These are phyloP conservation scores for Perdita meconis DNA, from an alignment of 2,888 invertebrate species.

Conservation along the genomic window DNA sequence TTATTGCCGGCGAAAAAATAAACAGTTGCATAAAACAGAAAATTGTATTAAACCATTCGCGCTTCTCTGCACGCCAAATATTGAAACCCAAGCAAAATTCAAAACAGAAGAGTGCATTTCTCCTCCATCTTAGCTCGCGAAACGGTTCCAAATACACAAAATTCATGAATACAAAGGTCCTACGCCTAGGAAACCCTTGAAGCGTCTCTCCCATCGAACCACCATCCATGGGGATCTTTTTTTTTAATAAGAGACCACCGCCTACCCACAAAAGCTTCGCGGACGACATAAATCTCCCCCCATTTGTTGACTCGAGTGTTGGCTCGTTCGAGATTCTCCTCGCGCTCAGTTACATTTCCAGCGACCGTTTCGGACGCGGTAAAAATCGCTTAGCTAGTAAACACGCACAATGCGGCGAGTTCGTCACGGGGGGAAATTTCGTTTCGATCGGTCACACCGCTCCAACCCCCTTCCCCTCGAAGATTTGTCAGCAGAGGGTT, in stretches of 20 bases:
- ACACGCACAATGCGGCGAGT: slow-evolving; percentile 38
- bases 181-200: background rate
- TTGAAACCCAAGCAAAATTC: too few species aligned
- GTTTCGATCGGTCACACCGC: slow-evolving; percentile 51
- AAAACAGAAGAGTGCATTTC: too few species aligned
- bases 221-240: background rate
- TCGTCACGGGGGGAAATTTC: slow-evolving; percentile 58
- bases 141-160: too few species aligned
- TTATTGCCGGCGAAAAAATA: too few species aligned
- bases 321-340: slow-evolving; percentile 9
- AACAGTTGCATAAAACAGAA: too few species aligned
- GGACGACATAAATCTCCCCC: slow-evolving; percentile 30
- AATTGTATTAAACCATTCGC: too few species aligned
- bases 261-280: background rate
- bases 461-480: slow-evolving; percentile 17
- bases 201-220: background rate
- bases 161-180: too few species aligned
- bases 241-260: background rate
- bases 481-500: slow-evolving; percentile 50
- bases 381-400: slow-evolving; percentile 42
- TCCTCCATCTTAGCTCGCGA: too few species aligned
- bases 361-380: background rate
- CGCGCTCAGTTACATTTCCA: background rate
- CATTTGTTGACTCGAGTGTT: background rate
- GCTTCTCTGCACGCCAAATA: too few species aligned